Conservation (phyloP, 1,140 invertebrate species). For the Parasteatoda tepidariorum region DNA sequence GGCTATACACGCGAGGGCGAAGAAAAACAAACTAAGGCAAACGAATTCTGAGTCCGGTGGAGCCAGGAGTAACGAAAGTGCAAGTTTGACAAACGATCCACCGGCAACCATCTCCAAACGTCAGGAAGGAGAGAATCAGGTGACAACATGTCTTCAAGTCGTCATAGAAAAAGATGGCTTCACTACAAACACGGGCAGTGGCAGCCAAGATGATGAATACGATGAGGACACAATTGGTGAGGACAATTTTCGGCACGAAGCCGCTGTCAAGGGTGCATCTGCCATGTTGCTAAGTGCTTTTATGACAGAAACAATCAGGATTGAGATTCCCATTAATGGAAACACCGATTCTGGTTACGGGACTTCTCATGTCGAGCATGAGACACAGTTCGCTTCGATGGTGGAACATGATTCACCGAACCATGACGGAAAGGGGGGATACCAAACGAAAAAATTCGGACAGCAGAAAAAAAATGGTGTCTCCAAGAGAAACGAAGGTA, state of each 20-base stretch:
- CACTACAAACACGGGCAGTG: conserved; percentile 55
- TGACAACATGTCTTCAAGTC: conserved; percentile 13
- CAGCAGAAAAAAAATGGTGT: not conserved
- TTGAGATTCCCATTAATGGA: conserved; percentile 75
- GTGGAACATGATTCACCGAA: not conserved
- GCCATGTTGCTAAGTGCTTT: conserved; percentile 39
- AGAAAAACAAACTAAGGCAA: conserved; percentile 18
- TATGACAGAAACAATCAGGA: conserved; percentile 43
- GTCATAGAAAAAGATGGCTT: conserved; percentile 43
- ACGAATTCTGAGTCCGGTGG: conserved; percentile 12
- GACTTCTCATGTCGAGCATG: conserved; percentile 72
- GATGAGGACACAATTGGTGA: conserved; percentile 39
- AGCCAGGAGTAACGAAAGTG: conserved; percentile 6
- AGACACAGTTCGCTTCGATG: not conserved
- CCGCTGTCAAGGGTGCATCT: not conserved
- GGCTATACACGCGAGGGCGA: conserved; percentile 64
- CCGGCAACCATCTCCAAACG: not conserved
- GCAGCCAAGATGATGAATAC: conserved; percentile 60
- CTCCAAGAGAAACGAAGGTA: not conserved
- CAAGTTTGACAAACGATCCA: conserved; percentile 10
- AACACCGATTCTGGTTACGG: conserved; percentile 85
- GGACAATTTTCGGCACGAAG: not conserved
- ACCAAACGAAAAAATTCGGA: not conserved
- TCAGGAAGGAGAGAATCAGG: not conserved
- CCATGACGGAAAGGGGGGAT: not conserved